Percentiles rank a stretch among this genome's conserved stretches.
phyloP scores from a whole-genome alignment of 2,797 vertebrate species.

The Urophycis tenuis region DNA sequence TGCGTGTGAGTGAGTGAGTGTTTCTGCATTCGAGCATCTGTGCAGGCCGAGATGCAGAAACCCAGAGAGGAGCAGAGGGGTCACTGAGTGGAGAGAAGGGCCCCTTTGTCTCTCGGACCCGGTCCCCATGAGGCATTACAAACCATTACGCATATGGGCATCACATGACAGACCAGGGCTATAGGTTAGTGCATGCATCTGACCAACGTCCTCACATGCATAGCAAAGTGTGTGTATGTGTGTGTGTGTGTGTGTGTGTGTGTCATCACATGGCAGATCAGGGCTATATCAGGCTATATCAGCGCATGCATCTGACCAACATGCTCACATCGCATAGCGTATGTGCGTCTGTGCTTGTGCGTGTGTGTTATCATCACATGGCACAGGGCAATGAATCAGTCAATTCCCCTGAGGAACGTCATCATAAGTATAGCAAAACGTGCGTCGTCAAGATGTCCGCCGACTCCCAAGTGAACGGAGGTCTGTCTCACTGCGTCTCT shows the following conservation, averaged over 20 bases:
- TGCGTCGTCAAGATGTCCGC: too few relatives aligned
- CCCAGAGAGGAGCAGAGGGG: slow-evolving; percentile 31
- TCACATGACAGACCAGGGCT: slow-evolving; percentile 34
- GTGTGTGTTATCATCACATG: too few relatives aligned
- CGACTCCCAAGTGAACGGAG: too few relatives aligned
- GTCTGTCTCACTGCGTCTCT: too few relatives aligned
- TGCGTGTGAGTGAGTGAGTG: background rate
- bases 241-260: too few relatives aligned
- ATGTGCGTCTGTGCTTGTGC: too few relatives aligned
- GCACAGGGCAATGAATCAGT: too few relatives aligned
- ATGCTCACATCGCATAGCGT: slow-evolving; percentile 18
- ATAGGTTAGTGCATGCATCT: slow-evolving; percentile 14
- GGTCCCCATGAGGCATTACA: background rate
- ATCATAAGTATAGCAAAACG: too few relatives aligned
- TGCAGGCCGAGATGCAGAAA: background rate
- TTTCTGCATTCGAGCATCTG: background rate
- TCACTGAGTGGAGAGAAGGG: slow-evolving; percentile 46
- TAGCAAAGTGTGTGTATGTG: background rate
- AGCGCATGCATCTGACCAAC: slow-evolving; percentile 3
- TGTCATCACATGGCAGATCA: too few relatives aligned
- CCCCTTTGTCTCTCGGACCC: slow-evolving; percentile 27
- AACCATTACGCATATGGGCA: slow-evolving; percentile 39
- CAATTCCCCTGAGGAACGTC: too few relatives aligned
- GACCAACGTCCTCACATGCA: slow-evolving; percentile 15
- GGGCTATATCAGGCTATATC: slow-evolving; percentile 10